A percentile compares a stretch with the other conserved stretches of the same genome.
These are phyloP conservation scores for Conomelus anceps DNA, from an alignment of 2,888 invertebrate species.

Conservation along the genomic window DNA sequence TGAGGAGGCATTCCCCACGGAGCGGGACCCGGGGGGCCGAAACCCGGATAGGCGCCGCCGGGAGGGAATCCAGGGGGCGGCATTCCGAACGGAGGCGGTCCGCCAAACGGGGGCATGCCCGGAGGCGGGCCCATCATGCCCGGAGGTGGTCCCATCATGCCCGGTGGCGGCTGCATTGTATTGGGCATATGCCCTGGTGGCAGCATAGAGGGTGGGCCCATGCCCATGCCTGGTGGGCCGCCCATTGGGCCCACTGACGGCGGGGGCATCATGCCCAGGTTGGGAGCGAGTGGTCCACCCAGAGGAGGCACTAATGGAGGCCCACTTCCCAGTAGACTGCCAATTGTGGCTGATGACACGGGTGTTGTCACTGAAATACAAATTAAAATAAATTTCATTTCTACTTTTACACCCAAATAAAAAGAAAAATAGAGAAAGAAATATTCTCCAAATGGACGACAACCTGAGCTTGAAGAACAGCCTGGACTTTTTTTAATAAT, in stretches of 20 bases:
- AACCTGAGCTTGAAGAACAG: too few species aligned
- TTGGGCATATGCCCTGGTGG: slow-evolving; percentile 26
- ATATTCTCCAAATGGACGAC: too few species aligned
- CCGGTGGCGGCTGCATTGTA: slow-evolving; percentile 39
- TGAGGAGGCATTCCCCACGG: slow-evolving; percentile 43
- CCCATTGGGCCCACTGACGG: slow-evolving; percentile 21
- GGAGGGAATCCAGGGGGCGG: slow-evolving; percentile 65
- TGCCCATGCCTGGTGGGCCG: slow-evolving; percentile 21
- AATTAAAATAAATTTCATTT: too few species aligned
- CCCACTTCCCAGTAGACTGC: slow-evolving; percentile 40
- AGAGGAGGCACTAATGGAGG: slow-evolving; percentile 38
- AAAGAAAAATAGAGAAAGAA: too few species aligned
- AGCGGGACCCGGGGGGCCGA: slow-evolving; percentile 37
- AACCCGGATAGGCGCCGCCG: slow-evolving; percentile 46
- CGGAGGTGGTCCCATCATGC: slow-evolving; percentile 33
- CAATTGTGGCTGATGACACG: slow-evolving; percentile 35
- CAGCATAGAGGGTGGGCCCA: slow-evolving; percentile 20
- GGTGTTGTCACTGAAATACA: slow-evolving; percentile 31
- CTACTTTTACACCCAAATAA: too few species aligned
- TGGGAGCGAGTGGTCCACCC: slow-evolving; percentile 31
- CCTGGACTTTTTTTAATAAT: too few species aligned
- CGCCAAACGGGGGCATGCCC: slow-evolving; percentile 36
- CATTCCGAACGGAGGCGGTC: slow-evolving; percentile 42
- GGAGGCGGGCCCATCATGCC: slow-evolving; percentile 34
- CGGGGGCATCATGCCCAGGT: neutral